Evolutionary conservation across 2,113 vertebrate species (phyloP).

Genomic region (Cephalopholis sonnerati): DNA sequence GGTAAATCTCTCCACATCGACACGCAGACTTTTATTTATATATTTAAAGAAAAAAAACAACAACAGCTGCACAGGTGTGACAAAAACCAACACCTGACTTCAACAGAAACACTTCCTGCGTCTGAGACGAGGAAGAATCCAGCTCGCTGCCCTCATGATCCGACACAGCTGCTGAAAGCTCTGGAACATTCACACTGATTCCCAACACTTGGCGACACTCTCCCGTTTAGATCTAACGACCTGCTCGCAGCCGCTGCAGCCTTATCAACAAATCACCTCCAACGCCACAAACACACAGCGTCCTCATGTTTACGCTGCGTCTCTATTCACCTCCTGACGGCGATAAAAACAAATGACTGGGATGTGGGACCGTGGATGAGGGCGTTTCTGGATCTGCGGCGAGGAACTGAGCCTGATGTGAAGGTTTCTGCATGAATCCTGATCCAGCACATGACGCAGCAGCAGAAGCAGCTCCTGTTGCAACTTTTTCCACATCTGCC

Average conservation of each 20-base stretch:
- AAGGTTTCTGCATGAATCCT: constrained; percentile 15
- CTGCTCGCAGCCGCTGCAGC: constrained; percentile 28
- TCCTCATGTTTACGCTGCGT: neutral
- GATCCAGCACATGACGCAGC: constrained; percentile 68
- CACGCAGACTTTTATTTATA: no score
- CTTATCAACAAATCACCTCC: constrained; percentile 37
- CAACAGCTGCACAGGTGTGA: neutral
- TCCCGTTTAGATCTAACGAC: neutral
- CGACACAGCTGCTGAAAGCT: neutral
- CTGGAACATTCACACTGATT: constrained; percentile 10
- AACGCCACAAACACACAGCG: neutral
- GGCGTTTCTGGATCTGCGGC: neutral
- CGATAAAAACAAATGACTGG: neutral
- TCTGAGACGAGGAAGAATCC: neutral
- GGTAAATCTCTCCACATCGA: constrained; percentile 23
- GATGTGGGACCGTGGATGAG: neutral
- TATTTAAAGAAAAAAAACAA: neutral
- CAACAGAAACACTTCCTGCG: neutral
- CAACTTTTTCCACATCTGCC: constrained; percentile 56
- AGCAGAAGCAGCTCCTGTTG: constrained; percentile 45
- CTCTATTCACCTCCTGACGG: neutral
- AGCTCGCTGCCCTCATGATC: neutral
- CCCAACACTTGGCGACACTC: neutral
- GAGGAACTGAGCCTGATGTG: constrained; percentile 9
- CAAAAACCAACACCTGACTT: neutral